Conservation (phyloP, 2,797 vertebrate species). For the Spatula clypeata region DNA sequence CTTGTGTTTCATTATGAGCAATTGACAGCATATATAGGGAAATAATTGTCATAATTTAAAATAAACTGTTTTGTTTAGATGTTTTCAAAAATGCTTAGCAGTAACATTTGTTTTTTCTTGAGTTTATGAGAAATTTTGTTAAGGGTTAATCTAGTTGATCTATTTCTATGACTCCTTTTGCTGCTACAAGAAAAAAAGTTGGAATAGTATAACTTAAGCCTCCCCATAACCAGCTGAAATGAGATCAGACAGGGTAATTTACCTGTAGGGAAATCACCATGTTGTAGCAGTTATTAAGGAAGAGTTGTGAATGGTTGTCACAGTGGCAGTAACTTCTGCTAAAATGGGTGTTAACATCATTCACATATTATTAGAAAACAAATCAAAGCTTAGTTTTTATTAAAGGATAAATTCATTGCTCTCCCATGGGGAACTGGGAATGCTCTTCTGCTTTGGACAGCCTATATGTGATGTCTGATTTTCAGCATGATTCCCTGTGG, state of each 20-base stretch:
- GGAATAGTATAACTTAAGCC: neutral
- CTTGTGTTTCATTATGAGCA: neutral
- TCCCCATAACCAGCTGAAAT: neutral
- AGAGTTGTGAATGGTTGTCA: neutral
- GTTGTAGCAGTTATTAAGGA: neutral
- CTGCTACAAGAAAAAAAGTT: neutral
- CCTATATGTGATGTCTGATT: neutral
- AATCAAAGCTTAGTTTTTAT: neutral
- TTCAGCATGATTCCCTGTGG: neutral
- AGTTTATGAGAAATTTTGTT: neutral
- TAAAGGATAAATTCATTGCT: neutral
- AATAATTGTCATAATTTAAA: neutral
- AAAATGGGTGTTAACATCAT: neutral
- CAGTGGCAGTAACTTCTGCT: neutral
- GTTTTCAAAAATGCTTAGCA: neutral
- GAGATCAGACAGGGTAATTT: neutral
- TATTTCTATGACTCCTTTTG: neutral
- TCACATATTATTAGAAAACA: neutral
- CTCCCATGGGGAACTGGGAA: rapidly evolving
- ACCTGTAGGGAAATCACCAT: neutral
- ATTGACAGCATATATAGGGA: neutral
- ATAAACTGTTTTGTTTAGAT: neutral
- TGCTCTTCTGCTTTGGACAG: neutral
- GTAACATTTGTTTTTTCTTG: neutral
- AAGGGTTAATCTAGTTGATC: neutral